These are phyloP conservation scores for Lepus americanus DNA, from an alignment of 2,113 vertebrate species.

Conservation along the genomic window DNA sequence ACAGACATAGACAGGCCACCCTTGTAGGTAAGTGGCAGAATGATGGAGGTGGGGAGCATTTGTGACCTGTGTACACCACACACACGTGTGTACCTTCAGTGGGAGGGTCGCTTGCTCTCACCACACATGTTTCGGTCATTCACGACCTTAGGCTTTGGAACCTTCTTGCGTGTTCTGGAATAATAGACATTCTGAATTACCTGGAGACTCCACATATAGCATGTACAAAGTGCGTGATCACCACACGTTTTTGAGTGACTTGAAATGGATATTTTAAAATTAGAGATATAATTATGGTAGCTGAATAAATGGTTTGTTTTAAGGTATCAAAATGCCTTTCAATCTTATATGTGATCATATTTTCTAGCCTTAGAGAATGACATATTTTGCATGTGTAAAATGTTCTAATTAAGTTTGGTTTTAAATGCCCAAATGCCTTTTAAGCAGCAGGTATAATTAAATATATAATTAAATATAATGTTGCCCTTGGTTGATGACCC, in stretches of 20 bases:
- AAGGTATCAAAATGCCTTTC: constrained; percentile 32
- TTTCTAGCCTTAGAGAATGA: constrained; percentile 22
- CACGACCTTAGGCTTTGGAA: not conserved
- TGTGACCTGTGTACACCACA: not conserved
- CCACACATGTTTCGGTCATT: not conserved
- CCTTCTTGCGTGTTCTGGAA: not conserved
- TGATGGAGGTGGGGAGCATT: not conserved
- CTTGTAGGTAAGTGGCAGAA: not conserved
- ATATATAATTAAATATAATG: not conserved
- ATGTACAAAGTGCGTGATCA: not conserved
- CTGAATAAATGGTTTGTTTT: constrained; percentile 41
- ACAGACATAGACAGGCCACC: not conserved
- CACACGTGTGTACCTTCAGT: not conserved
- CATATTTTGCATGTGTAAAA: not conserved
- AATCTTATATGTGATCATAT: constrained; percentile 3
- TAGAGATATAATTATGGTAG: constrained; percentile 38
- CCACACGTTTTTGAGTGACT: not conserved
- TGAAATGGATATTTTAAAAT: constrained; percentile 48
- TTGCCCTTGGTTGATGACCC: not conserved
- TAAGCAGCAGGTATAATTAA: not conserved
- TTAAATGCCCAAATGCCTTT: not conserved
- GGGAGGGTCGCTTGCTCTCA: not conserved
- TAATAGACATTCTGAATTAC: constrained; percentile 2
- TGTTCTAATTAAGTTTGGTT: constrained; percentile 25
- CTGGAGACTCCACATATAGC: not conserved